A percentile compares a stretch with the other conserved stretches of the same genome.
Conservation (phyloP, 2,888 invertebrate genomes). For the Scelioninae gen. 1 region DNA sequence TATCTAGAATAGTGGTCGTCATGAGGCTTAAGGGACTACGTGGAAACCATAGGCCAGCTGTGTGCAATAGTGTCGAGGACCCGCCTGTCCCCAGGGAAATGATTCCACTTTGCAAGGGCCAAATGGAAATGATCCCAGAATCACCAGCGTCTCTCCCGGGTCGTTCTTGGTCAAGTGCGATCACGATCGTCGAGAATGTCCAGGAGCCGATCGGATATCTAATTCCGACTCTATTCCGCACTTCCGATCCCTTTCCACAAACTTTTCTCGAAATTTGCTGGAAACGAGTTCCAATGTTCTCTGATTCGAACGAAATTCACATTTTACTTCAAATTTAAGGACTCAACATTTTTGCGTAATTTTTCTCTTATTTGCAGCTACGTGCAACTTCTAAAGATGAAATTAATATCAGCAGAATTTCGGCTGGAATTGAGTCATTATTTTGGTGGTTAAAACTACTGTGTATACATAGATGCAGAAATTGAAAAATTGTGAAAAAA, state of each 20-base stretch:
- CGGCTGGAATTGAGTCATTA: slow-evolving; percentile 56
- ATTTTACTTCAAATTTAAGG: too few species aligned
- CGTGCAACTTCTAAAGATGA: background rate
- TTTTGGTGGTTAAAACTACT: slow-evolving; percentile 55
- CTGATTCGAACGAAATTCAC: too few species aligned
- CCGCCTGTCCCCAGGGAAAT: slow-evolving; percentile 82
- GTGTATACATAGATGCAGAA: too few species aligned
- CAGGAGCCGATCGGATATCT: slow-evolving; percentile 56
- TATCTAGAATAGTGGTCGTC: slow-evolving; percentile 69
- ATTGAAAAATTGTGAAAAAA: too few species aligned
- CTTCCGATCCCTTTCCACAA: slow-evolving; percentile 25
- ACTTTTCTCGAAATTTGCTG: slow-evolving; percentile 30
- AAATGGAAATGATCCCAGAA: slow-evolving; percentile 83
- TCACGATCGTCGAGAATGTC: slow-evolving; percentile 73
- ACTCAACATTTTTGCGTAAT: background rate
- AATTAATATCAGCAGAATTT: slow-evolving; percentile 42
- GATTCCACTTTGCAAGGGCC: slow-evolving; percentile 83
- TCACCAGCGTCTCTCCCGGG: slow-evolving; percentile 78
- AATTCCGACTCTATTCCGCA: slow-evolving; percentile 29
- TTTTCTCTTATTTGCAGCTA: slow-evolving; percentile 20
- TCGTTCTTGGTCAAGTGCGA: slow-evolving; percentile 79
- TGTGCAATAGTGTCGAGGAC: slow-evolving; percentile 71
- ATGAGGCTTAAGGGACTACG: slow-evolving; percentile 60
- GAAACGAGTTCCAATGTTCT: slow-evolving; percentile 1
- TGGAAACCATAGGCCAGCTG: slow-evolving; percentile 74